phyloP scores from a whole-genome alignment of 2,888 invertebrate species.

The Chrysolina haemoptera region DNA sequence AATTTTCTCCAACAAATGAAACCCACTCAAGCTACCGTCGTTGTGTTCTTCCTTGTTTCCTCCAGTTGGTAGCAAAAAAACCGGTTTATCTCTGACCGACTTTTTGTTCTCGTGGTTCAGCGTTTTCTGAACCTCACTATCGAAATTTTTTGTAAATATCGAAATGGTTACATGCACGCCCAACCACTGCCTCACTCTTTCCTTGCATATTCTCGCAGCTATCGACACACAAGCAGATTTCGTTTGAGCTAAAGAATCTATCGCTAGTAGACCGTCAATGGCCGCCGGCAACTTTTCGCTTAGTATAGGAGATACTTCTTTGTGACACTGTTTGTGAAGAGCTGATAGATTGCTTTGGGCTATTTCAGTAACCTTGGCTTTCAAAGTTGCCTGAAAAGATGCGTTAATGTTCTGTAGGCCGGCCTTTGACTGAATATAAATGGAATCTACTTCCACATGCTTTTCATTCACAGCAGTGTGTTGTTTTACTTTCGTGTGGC shows the following conservation, averaged over 20 bases:
- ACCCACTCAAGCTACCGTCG: constrained; percentile 56
- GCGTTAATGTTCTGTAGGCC: constrained; percentile 21
- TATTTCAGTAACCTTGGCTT: constrained; percentile 43
- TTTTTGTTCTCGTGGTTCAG: constrained; percentile 33
- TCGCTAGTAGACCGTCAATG: constrained; percentile 71
- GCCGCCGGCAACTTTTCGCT: constrained; percentile 58
- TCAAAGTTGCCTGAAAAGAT: constrained; percentile 44
- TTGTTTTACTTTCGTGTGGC: too few species aligned
- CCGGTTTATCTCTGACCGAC: constrained; percentile 45
- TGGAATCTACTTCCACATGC: too few species aligned
- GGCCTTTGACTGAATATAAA: not conserved
- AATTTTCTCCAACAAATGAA: constrained; percentile 59
- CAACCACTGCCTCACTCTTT: constrained; percentile 74
- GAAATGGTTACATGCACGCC: constrained; percentile 69
- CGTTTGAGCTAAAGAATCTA: constrained; percentile 71
- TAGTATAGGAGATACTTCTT: constrained; percentile 56
- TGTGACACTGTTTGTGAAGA: constrained; percentile 47
- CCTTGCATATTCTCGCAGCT: constrained; percentile 70
- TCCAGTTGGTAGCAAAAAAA: constrained; percentile 57
- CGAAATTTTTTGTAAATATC: constrained; percentile 67
- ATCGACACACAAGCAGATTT: constrained; percentile 72
- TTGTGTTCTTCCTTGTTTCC: constrained; percentile 59
- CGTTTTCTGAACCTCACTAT: constrained; percentile 51
- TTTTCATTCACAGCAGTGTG: too few species aligned
- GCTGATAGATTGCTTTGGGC: constrained; percentile 44